Base-by-base conservation (phyloP, 2,888 invertebrate species). In the Acronicta psi region DNA sequence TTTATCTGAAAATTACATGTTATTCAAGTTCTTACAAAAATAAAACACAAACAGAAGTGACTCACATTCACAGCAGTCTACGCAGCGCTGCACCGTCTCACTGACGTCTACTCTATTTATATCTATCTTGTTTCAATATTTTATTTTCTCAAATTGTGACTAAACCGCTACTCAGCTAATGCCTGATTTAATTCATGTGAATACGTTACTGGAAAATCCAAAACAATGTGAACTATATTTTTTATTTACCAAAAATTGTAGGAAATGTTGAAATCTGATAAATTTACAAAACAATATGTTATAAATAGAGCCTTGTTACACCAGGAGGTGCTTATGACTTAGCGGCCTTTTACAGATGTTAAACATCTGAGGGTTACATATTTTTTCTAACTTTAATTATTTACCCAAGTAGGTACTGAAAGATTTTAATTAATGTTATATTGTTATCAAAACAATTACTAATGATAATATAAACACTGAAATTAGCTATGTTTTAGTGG, bases 81-180 rank as follows among this genome's bases (percentile, higher is more conserved):
- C 36, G 34, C 51, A 47, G 57, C 51, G 34, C 54, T 57, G 56
- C 49, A 45, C 44, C 72, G 63, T 69, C 72, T 60, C 59, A 37
- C 59, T 63, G 72, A 72, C 63, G 75, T 74, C 75, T 72, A 55
- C 50, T 20, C 49, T 74, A 74, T 74, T 69, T 63, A 64, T 74
- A 74, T 50, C 36, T 31, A 17, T n/a, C 34, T 41, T 69, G 44
- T 45, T 51, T 46, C 54, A 60, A 20, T 63, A 25, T 46, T 58
- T 63, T 62, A 58, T 60, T 60, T 69, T 51, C n/a, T 45, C 18
- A 38, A 29, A 49, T 53, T 43, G 37, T 65, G 65, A 58, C 57
- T 69, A 57, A 68, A n/a, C 0, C 2, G n/a, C 0, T 38, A 41
- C 29, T 41, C 43, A 20, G 20, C 16, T n/a, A n/a, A n/a, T n/a